Conservation (phyloP, 2,888 invertebrate genomes). For the Limnephilus auricula region DNA sequence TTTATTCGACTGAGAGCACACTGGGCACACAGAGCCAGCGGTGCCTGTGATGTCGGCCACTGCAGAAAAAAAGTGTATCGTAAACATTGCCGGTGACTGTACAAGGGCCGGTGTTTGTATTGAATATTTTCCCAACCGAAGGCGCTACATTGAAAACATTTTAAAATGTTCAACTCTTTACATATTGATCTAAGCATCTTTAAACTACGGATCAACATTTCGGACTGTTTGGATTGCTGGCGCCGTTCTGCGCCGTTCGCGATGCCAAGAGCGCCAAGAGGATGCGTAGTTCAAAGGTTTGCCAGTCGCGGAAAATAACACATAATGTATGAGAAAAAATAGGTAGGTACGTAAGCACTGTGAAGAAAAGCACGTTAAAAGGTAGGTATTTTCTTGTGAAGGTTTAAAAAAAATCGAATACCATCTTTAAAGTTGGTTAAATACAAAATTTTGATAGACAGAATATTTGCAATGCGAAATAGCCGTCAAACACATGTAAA, state of each 20-base stretch:
- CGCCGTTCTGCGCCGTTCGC: neutral
- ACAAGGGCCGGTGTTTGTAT: slow-evolving; percentile 40
- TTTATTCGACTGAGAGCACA: slow-evolving; percentile 25
- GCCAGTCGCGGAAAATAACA: neutral
- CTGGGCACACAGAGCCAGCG: slow-evolving; percentile 13
- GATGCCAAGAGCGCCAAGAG: neutral
- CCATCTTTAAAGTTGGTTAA: neutral
- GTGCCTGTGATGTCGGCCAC: slow-evolving; percentile 30
- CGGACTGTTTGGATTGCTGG: neutral
- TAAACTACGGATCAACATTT: neutral
- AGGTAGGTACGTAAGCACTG: too few species aligned
- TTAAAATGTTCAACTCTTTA: slow-evolving; percentile 49
- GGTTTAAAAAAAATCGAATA: too few species aligned
- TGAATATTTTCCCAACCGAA: slow-evolving; percentile 48
- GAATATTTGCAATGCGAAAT: neutral
- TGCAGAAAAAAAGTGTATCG: slow-evolving; percentile 49
- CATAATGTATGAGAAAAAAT: too few species aligned
- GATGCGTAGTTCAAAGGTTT: neutral
- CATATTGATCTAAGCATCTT: slow-evolving; percentile 21
- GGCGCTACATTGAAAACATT: slow-evolving; percentile 54
- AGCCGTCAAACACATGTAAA: neutral
- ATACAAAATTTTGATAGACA: neutral
- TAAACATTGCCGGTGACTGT: slow-evolving; percentile 39
- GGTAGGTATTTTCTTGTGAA: too few species aligned
- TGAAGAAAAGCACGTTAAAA: neutral